These are phyloP conservation scores for Pelvicachromis taeniatus DNA, from an alignment of 2,113 vertebrate species.

Conservation along the genomic window DNA sequence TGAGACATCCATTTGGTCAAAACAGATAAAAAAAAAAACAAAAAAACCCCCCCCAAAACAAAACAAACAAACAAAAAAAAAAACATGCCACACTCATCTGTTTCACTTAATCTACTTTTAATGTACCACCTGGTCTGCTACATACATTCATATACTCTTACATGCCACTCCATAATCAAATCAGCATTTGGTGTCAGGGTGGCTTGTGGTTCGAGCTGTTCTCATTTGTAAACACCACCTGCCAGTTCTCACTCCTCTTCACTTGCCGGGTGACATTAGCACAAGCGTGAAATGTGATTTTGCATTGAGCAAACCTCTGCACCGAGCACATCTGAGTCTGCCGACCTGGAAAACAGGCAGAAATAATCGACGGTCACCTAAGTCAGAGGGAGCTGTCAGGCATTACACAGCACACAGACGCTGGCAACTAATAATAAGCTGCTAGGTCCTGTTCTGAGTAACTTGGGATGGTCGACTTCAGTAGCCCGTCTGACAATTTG, in stretches of 20 bases:
- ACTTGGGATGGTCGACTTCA: not conserved
- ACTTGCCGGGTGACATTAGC: conserved; percentile 46
- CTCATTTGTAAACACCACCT: conserved; percentile 68
- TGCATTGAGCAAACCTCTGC: conserved; percentile 42
- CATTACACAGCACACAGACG: conserved; percentile 10
- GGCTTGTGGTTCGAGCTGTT: conserved; percentile 46
- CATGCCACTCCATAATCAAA: conserved; percentile 54
- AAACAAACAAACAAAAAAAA: not conserved
- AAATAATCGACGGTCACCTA: conserved; percentile 52
- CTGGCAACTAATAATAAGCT: not conserved
- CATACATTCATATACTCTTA: conserved; percentile 43
- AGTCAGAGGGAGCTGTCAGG: conserved; percentile 31
- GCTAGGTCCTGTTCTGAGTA: not conserved
- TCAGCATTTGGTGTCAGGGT: conserved; percentile 53
- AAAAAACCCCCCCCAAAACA: too few species aligned
- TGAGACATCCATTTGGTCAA: conserved; percentile 1
- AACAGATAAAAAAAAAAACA: not conserved
- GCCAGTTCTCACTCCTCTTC: conserved; percentile 47
- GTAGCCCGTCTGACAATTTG: not conserved
- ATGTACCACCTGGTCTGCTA: conserved; percentile 19
- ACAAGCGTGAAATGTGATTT: conserved; percentile 63
- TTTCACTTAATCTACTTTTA: conserved; percentile 46
- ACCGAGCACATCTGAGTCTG: conserved; percentile 29
- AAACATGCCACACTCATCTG: conserved; percentile 8
- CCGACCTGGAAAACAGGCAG: conserved; percentile 53